Conservation (phyloP, 2,797 vertebrate species). For the Crenuchus spilurus region DNA sequence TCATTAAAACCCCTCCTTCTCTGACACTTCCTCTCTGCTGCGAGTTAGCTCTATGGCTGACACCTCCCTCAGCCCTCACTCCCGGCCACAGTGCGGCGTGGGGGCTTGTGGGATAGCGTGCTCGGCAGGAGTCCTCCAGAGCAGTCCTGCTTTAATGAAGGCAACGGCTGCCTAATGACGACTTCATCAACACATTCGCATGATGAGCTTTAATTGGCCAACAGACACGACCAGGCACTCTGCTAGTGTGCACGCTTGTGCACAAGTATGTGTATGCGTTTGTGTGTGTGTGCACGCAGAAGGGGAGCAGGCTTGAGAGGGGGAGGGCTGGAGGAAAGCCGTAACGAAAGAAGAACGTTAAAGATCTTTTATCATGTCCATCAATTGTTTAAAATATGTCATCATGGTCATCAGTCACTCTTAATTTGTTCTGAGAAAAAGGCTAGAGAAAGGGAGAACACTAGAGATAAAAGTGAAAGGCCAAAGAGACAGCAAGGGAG, state of each 20-base stretch:
- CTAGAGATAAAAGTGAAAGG: slow-evolving; percentile 1
- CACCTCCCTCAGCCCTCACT: slow-evolving; percentile 46
- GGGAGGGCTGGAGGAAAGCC: not conserved
- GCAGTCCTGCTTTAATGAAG: slow-evolving; percentile 79
- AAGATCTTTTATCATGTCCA: slow-evolving; percentile 49
- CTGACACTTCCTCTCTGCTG: slow-evolving; percentile 40
- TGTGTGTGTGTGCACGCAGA: slow-evolving; percentile 27
- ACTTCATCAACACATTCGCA: slow-evolving; percentile 91
- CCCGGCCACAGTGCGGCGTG: slow-evolving; percentile 70
- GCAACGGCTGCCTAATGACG: slow-evolving; percentile 85
- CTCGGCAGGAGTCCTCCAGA: slow-evolving; percentile 78
- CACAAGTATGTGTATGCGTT: slow-evolving; percentile 50
- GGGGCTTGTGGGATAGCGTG: slow-evolving; percentile 83
- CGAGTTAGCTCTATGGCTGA: slow-evolving; percentile 41
- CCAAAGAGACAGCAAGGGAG: slow-evolving; percentile 1
- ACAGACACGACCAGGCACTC: slow-evolving; percentile 56
- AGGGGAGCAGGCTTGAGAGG: not conserved
- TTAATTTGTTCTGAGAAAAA: slow-evolving; percentile 28
- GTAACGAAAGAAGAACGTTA: slow-evolving; percentile 39
- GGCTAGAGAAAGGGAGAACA: not conserved
- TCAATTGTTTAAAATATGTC: slow-evolving; percentile 41
- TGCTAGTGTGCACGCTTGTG: slow-evolving; percentile 25
- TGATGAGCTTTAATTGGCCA: slow-evolving; percentile 90
- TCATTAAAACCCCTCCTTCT: slow-evolving; percentile 35
- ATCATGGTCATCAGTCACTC: slow-evolving; percentile 39